Percentiles rank a stretch among this genome's conserved stretches.
Evolutionary conservation across 2,797 vertebrate species (phyloP).

Genomic region (Spinibarbus caldwelli): DNA sequence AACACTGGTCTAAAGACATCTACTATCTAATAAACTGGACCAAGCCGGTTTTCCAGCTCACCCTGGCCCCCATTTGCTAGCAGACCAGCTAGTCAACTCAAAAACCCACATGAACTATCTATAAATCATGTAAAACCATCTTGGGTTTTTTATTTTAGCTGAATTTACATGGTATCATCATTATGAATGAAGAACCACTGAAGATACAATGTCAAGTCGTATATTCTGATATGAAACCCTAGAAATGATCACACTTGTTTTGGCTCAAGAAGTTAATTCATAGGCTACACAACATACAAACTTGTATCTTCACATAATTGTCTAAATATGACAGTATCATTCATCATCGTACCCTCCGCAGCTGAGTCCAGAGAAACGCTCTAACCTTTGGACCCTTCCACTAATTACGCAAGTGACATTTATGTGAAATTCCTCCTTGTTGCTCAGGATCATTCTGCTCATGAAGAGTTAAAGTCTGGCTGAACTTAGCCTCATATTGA

Average conservation of each 20-base stretch:
- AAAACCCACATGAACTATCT: background rate
- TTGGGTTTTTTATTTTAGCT: background rate
- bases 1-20: background rate
- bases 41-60: background rate
- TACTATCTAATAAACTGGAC: background rate
- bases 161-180: background rate
- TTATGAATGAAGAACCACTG: background rate
- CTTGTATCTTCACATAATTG: background rate
- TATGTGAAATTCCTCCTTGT: slow-evolving; percentile 39
- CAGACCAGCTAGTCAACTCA: background rate
- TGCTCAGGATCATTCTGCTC: slow-evolving; percentile 4
- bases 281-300: background rate
- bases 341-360: slow-evolving; percentile 4
- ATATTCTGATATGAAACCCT: background rate
- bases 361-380: background rate
- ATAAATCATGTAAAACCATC: background rate
- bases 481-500: slow-evolving; percentile 24
- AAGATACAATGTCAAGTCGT: background rate
- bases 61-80: background rate
- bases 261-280: background rate
- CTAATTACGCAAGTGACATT: slow-evolving; percentile 33
- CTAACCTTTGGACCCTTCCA: slow-evolving; percentile 5
- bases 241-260: background rate
- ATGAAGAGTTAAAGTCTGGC: slow-evolving; percentile 24
- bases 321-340: slow-evolving; percentile 11